Percentiles rank a stretch among this genome's conserved stretches.
Evolutionary conservation across 2,113 vertebrate species (phyloP).

Genomic region (Podiceps cristatus): DNA sequence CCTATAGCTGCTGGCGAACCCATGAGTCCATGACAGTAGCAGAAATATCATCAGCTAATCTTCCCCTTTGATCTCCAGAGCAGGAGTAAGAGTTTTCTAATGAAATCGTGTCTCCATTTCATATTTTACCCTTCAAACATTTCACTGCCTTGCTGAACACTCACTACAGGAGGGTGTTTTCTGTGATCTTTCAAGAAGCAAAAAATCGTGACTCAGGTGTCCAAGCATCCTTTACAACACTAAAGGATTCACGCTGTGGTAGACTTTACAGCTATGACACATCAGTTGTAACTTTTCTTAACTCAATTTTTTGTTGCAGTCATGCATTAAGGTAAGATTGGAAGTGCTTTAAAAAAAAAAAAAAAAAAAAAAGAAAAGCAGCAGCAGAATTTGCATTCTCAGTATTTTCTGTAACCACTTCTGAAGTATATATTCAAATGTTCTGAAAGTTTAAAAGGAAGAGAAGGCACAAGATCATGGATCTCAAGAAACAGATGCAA

Average conservation of each 20-base stretch:
- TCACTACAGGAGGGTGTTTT: neutral
- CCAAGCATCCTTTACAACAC: neutral
- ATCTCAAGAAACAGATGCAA: neutral
- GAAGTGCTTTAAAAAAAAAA: neutral
- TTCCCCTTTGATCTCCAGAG: neutral
- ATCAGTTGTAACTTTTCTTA: neutral
- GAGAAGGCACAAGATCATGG: neutral
- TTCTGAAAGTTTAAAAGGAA: neutral
- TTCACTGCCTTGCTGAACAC: neutral
- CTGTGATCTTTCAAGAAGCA: neutral
- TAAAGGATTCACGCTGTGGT: neutral
- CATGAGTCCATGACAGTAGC: neutral
- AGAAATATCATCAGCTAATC: neutral
- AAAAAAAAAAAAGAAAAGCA: neutral
- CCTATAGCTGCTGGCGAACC: accelerated
- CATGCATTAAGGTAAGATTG: neutral
- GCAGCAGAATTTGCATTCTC: neutral
- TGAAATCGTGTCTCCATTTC: neutral
- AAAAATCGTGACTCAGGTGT: neutral
- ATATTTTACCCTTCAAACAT: neutral
- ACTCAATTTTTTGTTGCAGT: neutral
- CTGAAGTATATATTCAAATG: neutral
- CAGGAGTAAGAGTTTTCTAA: neutral
- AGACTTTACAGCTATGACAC: neutral
- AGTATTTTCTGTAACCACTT: neutral